These are phyloP conservation scores for Pionites leucogaster DNA, from an alignment of 2,113 vertebrate species.

Conservation along the genomic window DNA sequence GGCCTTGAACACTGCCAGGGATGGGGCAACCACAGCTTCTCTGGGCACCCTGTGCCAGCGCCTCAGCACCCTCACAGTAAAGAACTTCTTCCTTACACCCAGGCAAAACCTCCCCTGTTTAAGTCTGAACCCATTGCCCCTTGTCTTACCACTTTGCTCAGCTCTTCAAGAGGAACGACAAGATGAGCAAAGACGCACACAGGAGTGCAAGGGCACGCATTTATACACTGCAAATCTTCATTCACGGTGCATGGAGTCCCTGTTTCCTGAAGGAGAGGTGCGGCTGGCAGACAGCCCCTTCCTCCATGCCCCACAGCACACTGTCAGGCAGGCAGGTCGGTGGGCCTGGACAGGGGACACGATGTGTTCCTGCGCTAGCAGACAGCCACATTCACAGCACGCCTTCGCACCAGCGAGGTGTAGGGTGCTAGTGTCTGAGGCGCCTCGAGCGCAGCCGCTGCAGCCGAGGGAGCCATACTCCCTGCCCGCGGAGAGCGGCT, in stretches of 20 bases:
- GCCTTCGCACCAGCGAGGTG: neutral
- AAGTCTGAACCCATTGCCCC: neutral
- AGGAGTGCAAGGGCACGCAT: fast-evolving
- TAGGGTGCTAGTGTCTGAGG: too few relatives aligned
- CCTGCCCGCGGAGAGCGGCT: neutral
- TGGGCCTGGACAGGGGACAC: neutral
- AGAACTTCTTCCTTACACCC: neutral
- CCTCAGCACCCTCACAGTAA: neutral
- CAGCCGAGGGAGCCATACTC: fast-evolving
- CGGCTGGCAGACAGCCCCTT: neutral
- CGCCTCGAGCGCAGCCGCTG: fast-evolving
- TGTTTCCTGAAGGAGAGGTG: fast-evolving
- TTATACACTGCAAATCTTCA: fast-evolving
- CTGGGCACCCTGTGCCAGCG: neutral
- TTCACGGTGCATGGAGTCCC: fast-evolving
- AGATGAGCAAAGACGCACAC: fast-evolving
- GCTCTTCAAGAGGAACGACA: neutral
- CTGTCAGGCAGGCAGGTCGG: neutral
- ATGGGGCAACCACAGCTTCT: neutral
- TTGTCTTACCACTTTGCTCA: neutral
- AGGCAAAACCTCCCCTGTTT: neutral
- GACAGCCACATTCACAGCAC: neutral
- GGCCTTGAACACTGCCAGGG: neutral
- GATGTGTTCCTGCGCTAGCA: neutral
- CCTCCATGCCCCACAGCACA: neutral